A percentile compares a stretch with the other conserved stretches of the same genome.
Conservation (phyloP, 2,888 invertebrate species). For the Philereme transversata region DNA sequence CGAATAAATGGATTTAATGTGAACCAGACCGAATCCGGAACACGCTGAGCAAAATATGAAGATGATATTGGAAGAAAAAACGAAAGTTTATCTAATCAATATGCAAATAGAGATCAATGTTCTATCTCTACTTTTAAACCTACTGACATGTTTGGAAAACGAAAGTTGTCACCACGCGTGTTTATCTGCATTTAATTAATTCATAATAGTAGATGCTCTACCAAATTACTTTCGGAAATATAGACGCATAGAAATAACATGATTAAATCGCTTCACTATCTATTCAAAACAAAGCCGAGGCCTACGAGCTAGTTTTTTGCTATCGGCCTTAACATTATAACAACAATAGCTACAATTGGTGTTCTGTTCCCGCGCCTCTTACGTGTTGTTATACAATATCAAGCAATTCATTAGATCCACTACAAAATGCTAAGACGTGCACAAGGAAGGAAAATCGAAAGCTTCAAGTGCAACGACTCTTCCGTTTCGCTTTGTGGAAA, state of each 20-base stretch:
- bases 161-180: constrained; percentile 38
- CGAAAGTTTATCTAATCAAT: constrained; percentile 44
- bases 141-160: constrained; percentile 39
- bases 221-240: constrained; percentile 20
- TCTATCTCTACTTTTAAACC: constrained; percentile 37
- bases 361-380: constrained; percentile 74
- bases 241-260: constrained; percentile 6
- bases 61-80: constrained; percentile 36
- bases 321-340: constrained; percentile 76
- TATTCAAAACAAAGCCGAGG: constrained; percentile 20
- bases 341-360: constrained; percentile 73
- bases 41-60: constrained; percentile 23
- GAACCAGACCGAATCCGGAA: constrained; percentile 39
- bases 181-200: constrained; percentile 9
- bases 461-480: constrained; percentile 48
- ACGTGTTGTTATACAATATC: constrained; percentile 76
- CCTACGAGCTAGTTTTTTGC: constrained; percentile 50
- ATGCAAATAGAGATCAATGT: constrained; percentile 37
- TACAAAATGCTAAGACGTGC: constrained; percentile 52
- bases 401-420: constrained; percentile 59
- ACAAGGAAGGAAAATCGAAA: constrained; percentile 61
- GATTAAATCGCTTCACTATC: not conserved
- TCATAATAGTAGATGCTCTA: constrained; percentile 11
- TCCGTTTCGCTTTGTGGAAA: constrained; percentile 53
- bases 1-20: constrained; percentile 18